Conservation (phyloP, 2,888 invertebrate species). For the Loripinus fragilis region DNA sequence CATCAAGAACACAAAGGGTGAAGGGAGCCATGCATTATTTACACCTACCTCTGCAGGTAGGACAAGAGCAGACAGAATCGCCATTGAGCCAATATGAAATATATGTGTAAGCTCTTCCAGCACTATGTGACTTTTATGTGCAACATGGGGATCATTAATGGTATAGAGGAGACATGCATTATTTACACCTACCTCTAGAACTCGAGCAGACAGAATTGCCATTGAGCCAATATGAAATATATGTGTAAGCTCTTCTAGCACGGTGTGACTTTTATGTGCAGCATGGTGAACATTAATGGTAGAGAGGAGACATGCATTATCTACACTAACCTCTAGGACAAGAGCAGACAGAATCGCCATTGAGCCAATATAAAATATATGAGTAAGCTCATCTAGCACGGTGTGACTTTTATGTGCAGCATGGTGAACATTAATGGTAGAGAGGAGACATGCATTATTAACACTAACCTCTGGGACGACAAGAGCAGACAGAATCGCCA, state of each 20-base stretch:
- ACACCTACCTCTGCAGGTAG: slow-evolving; percentile 76
- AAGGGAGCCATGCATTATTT: too few species aligned
- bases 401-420: slow-evolving; percentile 57
- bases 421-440: too few species aligned
- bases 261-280: slow-evolving; percentile 55
- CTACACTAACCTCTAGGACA: slow-evolving; percentile 75
- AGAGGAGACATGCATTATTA: too few species aligned
- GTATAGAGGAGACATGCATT: too few species aligned
- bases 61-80: slow-evolving; percentile 73
- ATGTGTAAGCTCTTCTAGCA: slow-evolving; percentile 74
- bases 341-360: slow-evolving; percentile 76
- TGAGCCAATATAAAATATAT: slow-evolving; percentile 75
- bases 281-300: slow-evolving; percentile 43
- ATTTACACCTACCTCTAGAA: slow-evolving; percentile 77
- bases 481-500: slow-evolving; percentile 75
- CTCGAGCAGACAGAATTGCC: slow-evolving; percentile 73
- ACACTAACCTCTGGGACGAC: slow-evolving; percentile 77
- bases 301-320: too few species aligned
- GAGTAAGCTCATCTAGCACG: slow-evolving; percentile 71
- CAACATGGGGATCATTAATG: too few species aligned
- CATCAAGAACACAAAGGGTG: too few species aligned
- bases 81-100: slow-evolving; percentile 76
- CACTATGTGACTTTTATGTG: too few species aligned
- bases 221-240: slow-evolving; percentile 75
- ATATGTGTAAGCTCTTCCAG: slow-evolving; percentile 75